Conservation (phyloP, 2,888 invertebrate species). For the Nomada hirtipes region DNA sequence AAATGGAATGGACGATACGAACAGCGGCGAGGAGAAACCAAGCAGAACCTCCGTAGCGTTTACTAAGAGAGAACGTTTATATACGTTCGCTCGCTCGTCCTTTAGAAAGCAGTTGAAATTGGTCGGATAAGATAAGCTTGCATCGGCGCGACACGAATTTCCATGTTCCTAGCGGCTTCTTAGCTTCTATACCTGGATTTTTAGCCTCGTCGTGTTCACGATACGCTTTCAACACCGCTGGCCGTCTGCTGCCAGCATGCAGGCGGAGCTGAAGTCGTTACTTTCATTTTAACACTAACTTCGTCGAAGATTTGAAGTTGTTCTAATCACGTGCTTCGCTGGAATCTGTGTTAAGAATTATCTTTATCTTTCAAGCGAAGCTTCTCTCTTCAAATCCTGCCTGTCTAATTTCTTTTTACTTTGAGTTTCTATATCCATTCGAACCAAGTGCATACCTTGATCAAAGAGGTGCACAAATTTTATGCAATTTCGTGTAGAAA, state of each 20-base stretch:
- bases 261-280: not conserved
- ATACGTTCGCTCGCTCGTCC: not conserved
- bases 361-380: too few species aligned
- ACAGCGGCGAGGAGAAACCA: not conserved
- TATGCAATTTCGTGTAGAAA: too few species aligned
- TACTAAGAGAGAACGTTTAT: not conserved
- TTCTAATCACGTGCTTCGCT: too few species aligned
- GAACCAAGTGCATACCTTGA: too few species aligned
- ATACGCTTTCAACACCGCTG: not conserved
- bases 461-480: too few species aligned
- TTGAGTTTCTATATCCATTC: not conserved
- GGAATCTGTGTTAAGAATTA: too few species aligned
- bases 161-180: constrained; percentile 7
- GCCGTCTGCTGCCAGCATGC: not conserved
- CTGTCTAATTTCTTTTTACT: not conserved
- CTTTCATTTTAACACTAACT: not conserved
- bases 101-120: constrained; percentile 20
- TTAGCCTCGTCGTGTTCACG: not conserved
- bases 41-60: not conserved
- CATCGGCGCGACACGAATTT: constrained; percentile 1
- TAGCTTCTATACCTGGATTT: constrained; percentile 9
- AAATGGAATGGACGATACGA: constrained; percentile 15
- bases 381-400: too few species aligned
- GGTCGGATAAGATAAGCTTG: constrained; percentile 20
- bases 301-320: too few species aligned